Evolutionary conservation across 2,888 invertebrate species (phyloP), one percentile per base, ranked within the genome.

Genomic region (Dicyrtomina minuta): DNA sequence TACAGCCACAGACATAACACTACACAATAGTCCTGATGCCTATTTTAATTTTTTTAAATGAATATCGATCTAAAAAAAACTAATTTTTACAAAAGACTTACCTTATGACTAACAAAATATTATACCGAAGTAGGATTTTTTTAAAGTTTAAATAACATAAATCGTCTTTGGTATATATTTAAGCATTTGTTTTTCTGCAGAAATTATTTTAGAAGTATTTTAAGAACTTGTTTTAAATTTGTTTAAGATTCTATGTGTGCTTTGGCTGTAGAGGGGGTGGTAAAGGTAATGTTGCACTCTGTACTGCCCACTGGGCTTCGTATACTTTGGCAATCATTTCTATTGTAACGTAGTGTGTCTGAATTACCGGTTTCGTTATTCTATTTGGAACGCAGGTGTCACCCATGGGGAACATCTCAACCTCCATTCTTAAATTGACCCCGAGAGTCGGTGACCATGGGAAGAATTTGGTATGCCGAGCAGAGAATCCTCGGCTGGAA

Each of bases 361-460:
- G 24, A n/a, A n/a, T n/a, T n/a, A n/a, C 43, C 17, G 58, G 17
- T 55, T 64, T 59, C 58, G 51, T 70, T 61, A 53, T 41, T 17
- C 17, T 41, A n/a, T n/a, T n/a, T n/a, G n/a, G n/a, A n/a, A n/a
- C 27, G 26, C 83, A 93, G 93, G 87, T 89, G 76, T 89, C 92
- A 0, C 86, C 87, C 64, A 91, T 92, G 80, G 90, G 90, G 41
- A 93, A 93, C 81, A 87, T 90, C 77, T 92, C 92, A 55, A 86
- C 88, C 51, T 93, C 93, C 3, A 86, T 87, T 70, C 82, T 94
- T 67, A 86, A 86, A 64, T 89, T 93, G 83, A 87, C 87, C 24
- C 92, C 93, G 13, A 87, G 87, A 3, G 86, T 90, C 81, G 86
- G 87, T 76, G 90, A 94, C 83, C 89, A 93, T 80, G 90, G 89